Conservation (phyloP, 30 jellyfish, hydroid and myxozoan species). For the Mastigias papua region DNA sequence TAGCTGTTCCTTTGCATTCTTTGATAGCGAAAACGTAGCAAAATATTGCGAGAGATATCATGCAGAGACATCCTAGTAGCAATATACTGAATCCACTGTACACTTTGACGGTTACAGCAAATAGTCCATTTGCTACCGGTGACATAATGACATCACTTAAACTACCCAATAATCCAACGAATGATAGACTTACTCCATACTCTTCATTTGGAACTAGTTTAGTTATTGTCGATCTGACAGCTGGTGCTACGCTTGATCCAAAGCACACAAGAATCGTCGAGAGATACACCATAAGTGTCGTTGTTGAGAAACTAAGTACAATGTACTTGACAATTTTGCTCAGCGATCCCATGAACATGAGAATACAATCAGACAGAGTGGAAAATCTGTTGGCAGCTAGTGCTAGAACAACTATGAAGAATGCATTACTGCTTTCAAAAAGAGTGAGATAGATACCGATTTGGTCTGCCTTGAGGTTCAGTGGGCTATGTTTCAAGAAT, state of each 20-base stretch:
- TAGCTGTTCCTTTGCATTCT: neutral
- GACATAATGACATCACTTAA: constrained; percentile 39
- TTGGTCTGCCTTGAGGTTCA: no score
- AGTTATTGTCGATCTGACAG: constrained; percentile 30
- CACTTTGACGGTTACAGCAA: constrained; percentile 18
- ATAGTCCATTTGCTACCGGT: constrained; percentile 29
- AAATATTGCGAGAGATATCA: neutral
- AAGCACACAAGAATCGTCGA: constrained; percentile 21
- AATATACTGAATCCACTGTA: constrained; percentile 60
- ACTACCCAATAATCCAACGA: constrained; percentile 25
- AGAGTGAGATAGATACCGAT: constrained; percentile 27
- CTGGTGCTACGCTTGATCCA: constrained; percentile 41
- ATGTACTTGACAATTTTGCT: constrained; percentile 37
- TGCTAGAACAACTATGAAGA: constrained; percentile 37
- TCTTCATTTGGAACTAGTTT: constrained; percentile 29
- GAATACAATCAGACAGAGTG: constrained; percentile 23
- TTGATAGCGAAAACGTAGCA: neutral
- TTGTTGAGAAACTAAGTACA: constrained; percentile 17
- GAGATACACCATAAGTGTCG: neutral
- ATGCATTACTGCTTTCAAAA: constrained; percentile 27
- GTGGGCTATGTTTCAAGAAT: no score
- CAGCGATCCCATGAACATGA: constrained; percentile 25
- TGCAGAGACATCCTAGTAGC: constrained; percentile 13
- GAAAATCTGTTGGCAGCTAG: constrained; percentile 2
- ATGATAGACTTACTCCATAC: constrained; percentile 62